Base-by-base conservation (phyloP, 2,797 vertebrate species). In the Columba guinea region DNA sequence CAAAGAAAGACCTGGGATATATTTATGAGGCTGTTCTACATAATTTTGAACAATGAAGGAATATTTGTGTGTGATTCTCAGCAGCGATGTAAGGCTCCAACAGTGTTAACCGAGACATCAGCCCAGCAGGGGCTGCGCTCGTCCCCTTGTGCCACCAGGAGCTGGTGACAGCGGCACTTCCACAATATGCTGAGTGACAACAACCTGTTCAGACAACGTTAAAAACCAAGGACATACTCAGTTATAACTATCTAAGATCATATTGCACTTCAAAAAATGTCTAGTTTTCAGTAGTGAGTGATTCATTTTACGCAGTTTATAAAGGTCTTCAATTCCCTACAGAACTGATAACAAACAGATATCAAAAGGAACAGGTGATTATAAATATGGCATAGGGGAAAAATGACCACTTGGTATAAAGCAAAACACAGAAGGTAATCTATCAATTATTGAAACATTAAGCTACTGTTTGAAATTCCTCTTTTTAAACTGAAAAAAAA, bases 71-170 rank as follows among this genome's bases (percentile, higher is more conserved):
- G 27, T 5, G 35, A 68, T 27, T 76, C 35, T 60, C 39, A n/a
- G 52, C 28, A 27, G 46, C 1, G 1, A 58, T 20, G 17, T 18
- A 39, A 32, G n/a, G 35, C 16, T 63, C 28, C 28, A n/a, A 2
- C 6, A 41, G 52, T 30, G 14, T 28, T 4, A 5, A 10, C 10
- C 13, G 39, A 23, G 44, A 27, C 5, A 2, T 2, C 2, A 11
- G 4, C 22, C 62, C 30, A 7, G 24, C 19, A 20, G 44, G 0
- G 39, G 30, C 63, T 34, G 10, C 2, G 3, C 52, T 60, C 4
- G 8, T 12, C 48, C 67, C 37, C 13, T 6, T 6, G 13, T 7
- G 13, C 75, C n/a, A 27, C 22, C 10, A 27, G 15, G 4, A 37
- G 41, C 24, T 23, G 49, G 37, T 17, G 58, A 44, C 24, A 34